Evolutionary conservation across 2,797 vertebrate genomes (phyloP), one percentile per base, ranked within the genome.

Genomic region (Meriones psammophilus): DNA sequence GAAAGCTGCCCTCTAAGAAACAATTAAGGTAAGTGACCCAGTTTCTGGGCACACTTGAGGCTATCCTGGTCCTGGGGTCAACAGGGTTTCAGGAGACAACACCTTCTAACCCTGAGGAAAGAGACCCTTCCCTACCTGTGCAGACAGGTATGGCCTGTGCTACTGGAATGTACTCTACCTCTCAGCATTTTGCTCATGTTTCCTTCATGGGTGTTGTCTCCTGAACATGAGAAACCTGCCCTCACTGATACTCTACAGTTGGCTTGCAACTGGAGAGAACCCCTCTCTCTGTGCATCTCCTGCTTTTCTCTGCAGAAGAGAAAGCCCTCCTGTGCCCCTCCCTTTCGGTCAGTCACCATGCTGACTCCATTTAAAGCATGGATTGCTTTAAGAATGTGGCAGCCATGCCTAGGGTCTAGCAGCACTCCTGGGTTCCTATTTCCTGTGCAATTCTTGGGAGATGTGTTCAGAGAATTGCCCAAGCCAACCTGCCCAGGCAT

Each of bases 101-200:
- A 2, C 5, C 24, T 60, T 54, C 24, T 5, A 8, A 54, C 1
- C 62, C 66, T 36, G 15, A 39, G 26, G 13, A 10, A 28, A 66
- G 39, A 84, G 81, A 8, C 36, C 17, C 30, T 56, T 4, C 26
- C 33, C n/a, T 66, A 3, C 56, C 68, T 13, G 62, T 28, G 36
- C 56, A 56, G 64, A 42, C 30, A 12, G 74, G 36, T 3, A 22
- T 1, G 0, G 8, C 3, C 3, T n/a, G 28, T 80, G 58, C 20
- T 20, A 33, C 78, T 6, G 26, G 26, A 15, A 60, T 17, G 2
- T 15, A 2, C 10, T 14, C 3, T 0, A 17, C 15, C 17, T 39
- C 0, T 1, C 1, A 26, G 36, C 24, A 0, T 20, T 1, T 0
- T 33, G 2, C 36, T 17, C 8, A 1, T n/a, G 3, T 5, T 46